Evolutionary conservation across 2,797 vertebrate species (phyloP).

Genomic region (Gymnoscopelus microlampas): DNA sequence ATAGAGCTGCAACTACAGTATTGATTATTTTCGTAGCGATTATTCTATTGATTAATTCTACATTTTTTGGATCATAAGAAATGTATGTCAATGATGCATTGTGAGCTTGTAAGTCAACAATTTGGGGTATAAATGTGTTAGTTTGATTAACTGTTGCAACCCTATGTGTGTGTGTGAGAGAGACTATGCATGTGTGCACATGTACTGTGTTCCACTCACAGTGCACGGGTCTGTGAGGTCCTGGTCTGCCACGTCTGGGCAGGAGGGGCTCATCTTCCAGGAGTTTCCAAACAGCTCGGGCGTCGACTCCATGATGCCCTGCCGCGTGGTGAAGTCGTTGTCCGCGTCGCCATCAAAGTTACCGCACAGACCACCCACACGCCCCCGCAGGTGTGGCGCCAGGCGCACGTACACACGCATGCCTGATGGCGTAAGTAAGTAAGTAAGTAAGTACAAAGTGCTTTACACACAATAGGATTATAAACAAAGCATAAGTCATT

Average conservation of each 20-base stretch:
- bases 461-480: no score
- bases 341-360: conserved; percentile 91
- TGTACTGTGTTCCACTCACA: conserved; percentile 61
- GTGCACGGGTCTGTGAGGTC: conserved; percentile 86
- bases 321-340: conserved; percentile 88
- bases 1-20: no score
- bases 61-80: no score
- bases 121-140: no score
- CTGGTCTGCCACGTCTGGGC: conserved; percentile 84
- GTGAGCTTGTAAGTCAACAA: no score
- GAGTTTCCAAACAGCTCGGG: conserved; percentile 90
- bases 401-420: conserved; percentile 88
- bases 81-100: no score
- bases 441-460: no score
- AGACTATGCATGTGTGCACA: no score
- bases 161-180: background rate
- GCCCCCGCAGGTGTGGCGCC: conserved; percentile 80
- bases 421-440: conserved; percentile 67
- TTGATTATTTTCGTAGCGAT: no score
- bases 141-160: no score
- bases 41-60: no score
- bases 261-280: conserved; percentile 90
- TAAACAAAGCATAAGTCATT: no score
- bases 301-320: conserved; percentile 88
- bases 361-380: conserved; percentile 87